Evolutionary conservation across 2,797 vertebrate genomes (phyloP), one percentile per base, ranked within the genome.

Genomic region (Pseudomugil gertrudae): DNA sequence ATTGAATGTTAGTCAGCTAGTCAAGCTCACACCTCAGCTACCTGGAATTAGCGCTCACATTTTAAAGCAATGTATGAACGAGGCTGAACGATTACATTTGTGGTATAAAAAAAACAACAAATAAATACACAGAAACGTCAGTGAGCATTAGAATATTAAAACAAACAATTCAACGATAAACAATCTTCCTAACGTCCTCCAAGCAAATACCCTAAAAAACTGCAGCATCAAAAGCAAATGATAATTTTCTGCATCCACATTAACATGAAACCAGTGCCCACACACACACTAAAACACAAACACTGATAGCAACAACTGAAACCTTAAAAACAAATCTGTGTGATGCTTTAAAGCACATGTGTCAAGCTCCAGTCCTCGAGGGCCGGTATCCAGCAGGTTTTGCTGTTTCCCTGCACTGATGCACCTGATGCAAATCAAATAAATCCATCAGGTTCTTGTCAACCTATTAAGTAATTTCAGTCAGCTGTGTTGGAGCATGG

Each of bases 261-360:
- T 50, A 48, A 76, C 32, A 26, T 66, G 1, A 67, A 78, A 63
- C 61, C 60, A 85, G 78, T 84, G 82, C 84, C 29, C 29, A 69
- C 57, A 61, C 66, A 67, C 55, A 76, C 38, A 23, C 24, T 38
- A 57, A 58, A 64, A 65, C 48, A 63, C 55, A 69, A 51, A 15
- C 24, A 60, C 2, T 1, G 48, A 33, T 53, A 57, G 43, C 53
- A 63, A 75, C 55, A 78, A 70, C 70, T 63, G 52, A 53, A 66
- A 77, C 66, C 36, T 29, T 50, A 15, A 60, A 59, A 69, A 52
- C 3, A 14, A 58, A 59, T 45, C 52, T 74, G 78, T 81, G 83
- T 83, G 77, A 78, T 80, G 85, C 69, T 54, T 78, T 68, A 32
- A 72, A 55, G n/a, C n/a, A n/a, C n/a, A n/a, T n/a, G n/a, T n/a